These are phyloP conservation scores for Amphiprion clarkii DNA, from an alignment of 2,797 vertebrate genomes.

Conservation along the genomic window DNA sequence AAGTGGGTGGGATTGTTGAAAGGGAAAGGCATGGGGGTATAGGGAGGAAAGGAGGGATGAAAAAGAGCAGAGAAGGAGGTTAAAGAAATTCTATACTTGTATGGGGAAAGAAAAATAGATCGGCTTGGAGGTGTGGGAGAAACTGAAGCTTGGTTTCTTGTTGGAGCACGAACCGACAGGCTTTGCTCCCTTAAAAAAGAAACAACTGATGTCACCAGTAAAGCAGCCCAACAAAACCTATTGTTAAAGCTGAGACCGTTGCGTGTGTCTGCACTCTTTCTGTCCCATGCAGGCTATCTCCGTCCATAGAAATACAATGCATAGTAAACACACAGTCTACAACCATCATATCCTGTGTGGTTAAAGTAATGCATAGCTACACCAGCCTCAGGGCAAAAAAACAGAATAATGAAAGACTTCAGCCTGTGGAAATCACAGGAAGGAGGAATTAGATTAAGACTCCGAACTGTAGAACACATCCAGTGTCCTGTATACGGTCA, in stretches of 20 bases:
- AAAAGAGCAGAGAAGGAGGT: constrained; percentile 2
- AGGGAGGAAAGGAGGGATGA: background rate
- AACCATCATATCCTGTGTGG: constrained; percentile 64
- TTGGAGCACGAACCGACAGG: constrained; percentile 24
- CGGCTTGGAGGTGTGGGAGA: background rate
- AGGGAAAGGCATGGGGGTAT: background rate
- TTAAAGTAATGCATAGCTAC: constrained; percentile 54
- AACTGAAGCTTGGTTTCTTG: constrained; percentile 2
- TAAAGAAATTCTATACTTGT: background rate
- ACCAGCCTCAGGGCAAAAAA: constrained; percentile 19
- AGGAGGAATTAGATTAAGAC: constrained; percentile 24
- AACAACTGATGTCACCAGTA: constrained; percentile 62
- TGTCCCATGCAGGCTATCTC: constrained; percentile 31
- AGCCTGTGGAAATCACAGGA: constrained; percentile 51
- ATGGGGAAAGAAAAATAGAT: background rate
- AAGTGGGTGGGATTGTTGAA: constrained; percentile 12
- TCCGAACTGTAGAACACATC: constrained; percentile 5
- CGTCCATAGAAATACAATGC: constrained; percentile 46
- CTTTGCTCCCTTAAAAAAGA: constrained; percentile 36
- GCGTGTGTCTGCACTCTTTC: constrained; percentile 24
- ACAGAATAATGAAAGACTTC: constrained; percentile 67
- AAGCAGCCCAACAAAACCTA: constrained; percentile 51
- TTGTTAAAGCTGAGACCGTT: constrained; percentile 46
- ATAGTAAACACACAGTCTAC: constrained; percentile 53
- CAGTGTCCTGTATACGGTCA: background rate